Conservation (phyloP, 2,113 vertebrate genomes). For the Argyrosomus japonicus region DNA sequence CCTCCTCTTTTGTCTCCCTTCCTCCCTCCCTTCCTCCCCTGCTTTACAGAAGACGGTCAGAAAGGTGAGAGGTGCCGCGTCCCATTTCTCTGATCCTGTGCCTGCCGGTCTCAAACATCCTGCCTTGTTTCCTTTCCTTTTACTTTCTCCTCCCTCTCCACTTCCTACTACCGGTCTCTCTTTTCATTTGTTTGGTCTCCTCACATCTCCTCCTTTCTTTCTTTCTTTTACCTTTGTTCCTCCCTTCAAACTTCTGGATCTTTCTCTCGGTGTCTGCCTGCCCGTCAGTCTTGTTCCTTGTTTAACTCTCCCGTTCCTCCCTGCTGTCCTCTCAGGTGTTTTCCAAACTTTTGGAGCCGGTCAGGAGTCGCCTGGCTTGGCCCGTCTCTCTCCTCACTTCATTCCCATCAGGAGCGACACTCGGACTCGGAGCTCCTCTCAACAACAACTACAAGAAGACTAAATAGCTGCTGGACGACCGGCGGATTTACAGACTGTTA, state of each 20-base stretch:
- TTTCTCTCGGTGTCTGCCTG: not conserved
- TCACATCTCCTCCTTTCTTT: not conserved
- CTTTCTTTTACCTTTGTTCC: not conserved
- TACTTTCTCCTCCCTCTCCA: not conserved
- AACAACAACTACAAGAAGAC: constrained; percentile 95
- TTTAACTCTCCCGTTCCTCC: constrained; percentile 61
- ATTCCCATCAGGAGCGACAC: constrained; percentile 70
- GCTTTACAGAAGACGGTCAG: constrained; percentile 91
- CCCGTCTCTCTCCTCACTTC: constrained; percentile 86
- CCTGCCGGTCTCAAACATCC: not conserved
- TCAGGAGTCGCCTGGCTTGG: constrained; percentile 88
- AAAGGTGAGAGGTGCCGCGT: constrained; percentile 88
- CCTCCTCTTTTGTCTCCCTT: constrained; percentile 36
- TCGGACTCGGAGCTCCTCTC: constrained; percentile 82
- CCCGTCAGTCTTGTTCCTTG: not conserved
- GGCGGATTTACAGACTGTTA: constrained; percentile 17
- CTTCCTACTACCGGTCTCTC: not conserved
- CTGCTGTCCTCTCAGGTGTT: constrained; percentile 90
- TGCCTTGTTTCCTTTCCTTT: not conserved
- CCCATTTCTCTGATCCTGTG: constrained; percentile 13
- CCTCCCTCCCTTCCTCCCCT: constrained; percentile 16
- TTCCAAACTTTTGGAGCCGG: constrained; percentile 92
- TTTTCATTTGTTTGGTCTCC: not conserved
- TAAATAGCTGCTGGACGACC: constrained; percentile 83
- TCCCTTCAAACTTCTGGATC: not conserved